Evolutionary conservation across 2,797 vertebrate genomes (phyloP).

Genomic region (Parauchenoglanis ngamensis): DNA sequence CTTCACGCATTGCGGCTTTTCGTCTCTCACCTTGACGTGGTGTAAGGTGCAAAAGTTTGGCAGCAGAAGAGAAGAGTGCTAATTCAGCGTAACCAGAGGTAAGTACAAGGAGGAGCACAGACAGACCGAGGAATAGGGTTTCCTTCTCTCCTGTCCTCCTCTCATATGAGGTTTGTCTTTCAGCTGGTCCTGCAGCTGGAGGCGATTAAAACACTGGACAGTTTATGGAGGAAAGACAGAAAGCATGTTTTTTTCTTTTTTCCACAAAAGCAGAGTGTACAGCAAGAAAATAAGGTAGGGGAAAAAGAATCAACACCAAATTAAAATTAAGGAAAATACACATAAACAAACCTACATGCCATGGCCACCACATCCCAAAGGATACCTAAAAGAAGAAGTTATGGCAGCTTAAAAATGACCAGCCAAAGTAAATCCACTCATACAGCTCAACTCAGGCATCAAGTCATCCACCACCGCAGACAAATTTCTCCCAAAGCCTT

Average conservation of each 20-base stretch:
- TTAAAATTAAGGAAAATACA: not conserved
- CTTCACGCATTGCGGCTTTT: constrained; percentile 55
- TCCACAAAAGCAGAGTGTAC: not conserved
- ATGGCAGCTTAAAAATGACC: constrained; percentile 14
- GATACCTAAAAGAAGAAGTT: constrained; percentile 24
- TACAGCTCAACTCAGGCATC: constrained; percentile 20
- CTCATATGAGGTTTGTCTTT: constrained; percentile 63
- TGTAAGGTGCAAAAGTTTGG: constrained; percentile 64
- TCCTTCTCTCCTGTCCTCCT: constrained; percentile 54
- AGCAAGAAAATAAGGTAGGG: not conserved
- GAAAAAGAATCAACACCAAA: constrained; percentile 12
- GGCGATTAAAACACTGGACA: constrained; percentile 70
- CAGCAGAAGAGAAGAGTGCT: constrained; percentile 62
- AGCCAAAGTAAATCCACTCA: constrained; percentile 23
- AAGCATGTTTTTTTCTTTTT: not conserved
- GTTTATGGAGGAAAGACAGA: constrained; percentile 56
- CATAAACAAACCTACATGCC: constrained; percentile 6
- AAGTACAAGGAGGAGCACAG: constrained; percentile 58
- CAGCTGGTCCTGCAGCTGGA: constrained; percentile 75
- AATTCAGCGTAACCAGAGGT: constrained; percentile 56
- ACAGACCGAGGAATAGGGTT: constrained; percentile 59
- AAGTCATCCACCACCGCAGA: constrained; percentile 36
- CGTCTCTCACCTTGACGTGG: constrained; percentile 51
- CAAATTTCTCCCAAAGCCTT: constrained; percentile 51
- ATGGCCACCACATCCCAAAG: constrained; percentile 8